Evolutionary conservation across 2,113 vertebrate species (phyloP).

Genomic region (Caranx ignobilis): DNA sequence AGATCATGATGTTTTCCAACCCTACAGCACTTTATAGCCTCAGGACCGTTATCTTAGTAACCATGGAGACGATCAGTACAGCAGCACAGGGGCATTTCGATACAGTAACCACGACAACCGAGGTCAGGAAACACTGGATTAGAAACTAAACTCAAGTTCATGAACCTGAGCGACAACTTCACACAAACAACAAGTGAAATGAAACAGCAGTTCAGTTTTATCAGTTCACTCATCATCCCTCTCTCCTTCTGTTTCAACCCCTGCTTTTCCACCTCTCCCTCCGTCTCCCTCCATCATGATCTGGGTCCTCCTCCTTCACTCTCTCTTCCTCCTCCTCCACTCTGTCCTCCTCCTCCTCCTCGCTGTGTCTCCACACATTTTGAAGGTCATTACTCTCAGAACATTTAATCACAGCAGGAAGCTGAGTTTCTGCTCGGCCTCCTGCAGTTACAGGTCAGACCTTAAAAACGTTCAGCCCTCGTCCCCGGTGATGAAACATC

Average conservation of each 20-base stretch:
- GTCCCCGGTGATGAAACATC: slow-evolving; percentile 12
- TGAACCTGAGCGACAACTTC: no score
- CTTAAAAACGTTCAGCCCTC: slow-evolving; percentile 2
- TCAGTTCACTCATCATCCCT: no score
- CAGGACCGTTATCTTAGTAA: no score
- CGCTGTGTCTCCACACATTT: not conserved
- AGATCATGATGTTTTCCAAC: no score
- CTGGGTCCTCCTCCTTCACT: not conserved
- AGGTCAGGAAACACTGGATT: no score
- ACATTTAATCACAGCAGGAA: slow-evolving; percentile 50
- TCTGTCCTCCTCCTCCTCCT: not conserved
- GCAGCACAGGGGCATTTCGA: no score
- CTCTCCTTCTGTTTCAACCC: not conserved
- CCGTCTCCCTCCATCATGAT: not conserved
- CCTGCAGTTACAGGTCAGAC: slow-evolving; percentile 31
- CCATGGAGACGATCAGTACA: no score
- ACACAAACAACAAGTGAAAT: no score
- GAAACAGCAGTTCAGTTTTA: no score
- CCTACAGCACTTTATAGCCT: no score
- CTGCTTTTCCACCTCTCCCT: not conserved
- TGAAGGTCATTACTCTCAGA: slow-evolving; percentile 55
- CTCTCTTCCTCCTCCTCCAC: not conserved
- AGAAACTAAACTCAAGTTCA: no score
- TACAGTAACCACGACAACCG: no score
- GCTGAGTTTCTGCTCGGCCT: slow-evolving; percentile 22